Percentiles rank a stretch among this genome's conserved stretches.
Evolutionary conservation across 2,113 vertebrate species (phyloP).

Genomic region (Odontesthes bonariensis): DNA sequence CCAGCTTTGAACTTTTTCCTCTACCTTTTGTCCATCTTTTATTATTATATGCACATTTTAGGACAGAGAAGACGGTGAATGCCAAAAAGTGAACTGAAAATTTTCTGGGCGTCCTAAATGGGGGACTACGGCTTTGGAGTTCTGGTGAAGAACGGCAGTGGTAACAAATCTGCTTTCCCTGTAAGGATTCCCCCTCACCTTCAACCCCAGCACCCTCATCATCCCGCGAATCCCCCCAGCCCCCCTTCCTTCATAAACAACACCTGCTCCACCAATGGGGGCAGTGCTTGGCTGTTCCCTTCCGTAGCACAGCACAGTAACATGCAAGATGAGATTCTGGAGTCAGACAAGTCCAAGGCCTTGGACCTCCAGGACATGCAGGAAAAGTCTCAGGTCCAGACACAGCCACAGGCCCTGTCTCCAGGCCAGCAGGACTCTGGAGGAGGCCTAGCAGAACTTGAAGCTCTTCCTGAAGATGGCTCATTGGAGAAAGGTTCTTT

Average conservation of each 20-base stretch:
- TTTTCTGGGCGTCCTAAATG: slow-evolving; percentile 90
- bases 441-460: slow-evolving; percentile 90
- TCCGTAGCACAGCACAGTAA: slow-evolving; percentile 91
- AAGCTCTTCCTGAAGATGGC: slow-evolving; percentile 89
- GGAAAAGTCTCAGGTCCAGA: slow-evolving; percentile 87
- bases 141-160: slow-evolving; percentile 98
- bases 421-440: slow-evolving; percentile 91
- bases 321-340: slow-evolving; percentile 99
- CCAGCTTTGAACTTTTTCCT: slow-evolving; percentile 27
- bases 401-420: slow-evolving; percentile 87
- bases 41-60: slow-evolving; percentile 36
- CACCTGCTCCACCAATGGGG: slow-evolving; percentile 95
- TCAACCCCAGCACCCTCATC: slow-evolving; percentile 95
- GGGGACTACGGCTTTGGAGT: slow-evolving; percentile 99
- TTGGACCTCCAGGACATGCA: slow-evolving; percentile 95
- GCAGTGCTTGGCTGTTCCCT: slow-evolving; percentile 97
- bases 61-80: slow-evolving; percentile 74
- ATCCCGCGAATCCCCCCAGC: slow-evolving; percentile 91
- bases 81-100: slow-evolving; percentile 72
- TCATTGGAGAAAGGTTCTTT: slow-evolving; percentile 89
- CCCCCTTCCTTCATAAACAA: slow-evolving; percentile 97
- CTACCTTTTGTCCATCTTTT: not conserved
- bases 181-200: slow-evolving; percentile 98
- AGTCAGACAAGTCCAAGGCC: slow-evolving; percentile 95
- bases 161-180: slow-evolving; percentile 98